Percentiles rank a stretch among this genome's conserved stretches.
These are phyloP conservation scores for Ethmia dodecea DNA, from an alignment of 2,888 invertebrate species.

Conservation along the genomic window DNA sequence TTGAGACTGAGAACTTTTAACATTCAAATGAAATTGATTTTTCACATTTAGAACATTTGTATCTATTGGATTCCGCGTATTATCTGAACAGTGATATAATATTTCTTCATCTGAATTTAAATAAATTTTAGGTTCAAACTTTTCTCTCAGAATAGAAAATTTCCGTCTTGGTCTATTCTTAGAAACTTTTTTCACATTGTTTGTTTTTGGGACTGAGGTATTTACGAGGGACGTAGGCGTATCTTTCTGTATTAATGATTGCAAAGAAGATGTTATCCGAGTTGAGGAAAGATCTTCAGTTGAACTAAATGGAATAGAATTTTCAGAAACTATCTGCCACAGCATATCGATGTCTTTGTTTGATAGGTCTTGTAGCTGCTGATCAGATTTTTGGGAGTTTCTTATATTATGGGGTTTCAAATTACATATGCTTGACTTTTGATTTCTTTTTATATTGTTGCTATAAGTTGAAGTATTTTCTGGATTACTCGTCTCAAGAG, in stretches of 20 bases:
- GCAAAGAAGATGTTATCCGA: conserved; percentile 59
- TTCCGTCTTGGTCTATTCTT: conserved; percentile 72
- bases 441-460: conserved; percentile 42
- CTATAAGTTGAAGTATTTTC: conserved; percentile 29
- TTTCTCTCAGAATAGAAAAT: conserved; percentile 77
- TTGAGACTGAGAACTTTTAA: conserved; percentile 27
- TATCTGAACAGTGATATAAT: conserved; percentile 56
- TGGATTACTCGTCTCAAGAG: conserved; percentile 21
- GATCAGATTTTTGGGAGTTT: conserved; percentile 40
- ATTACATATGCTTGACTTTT: conserved; percentile 36
- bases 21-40: conserved; percentile 36
- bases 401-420: conserved; percentile 43
- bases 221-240: conserved; percentile 31
- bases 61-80: conserved; percentile 36
- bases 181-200: conserved; percentile 54
- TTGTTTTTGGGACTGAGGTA: conserved; percentile 40
- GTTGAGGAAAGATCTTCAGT: conserved; percentile 51
- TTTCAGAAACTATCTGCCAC: conserved; percentile 66
- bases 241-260: conserved; percentile 67
- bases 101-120: conserved; percentile 67
- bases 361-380: conserved; percentile 47
- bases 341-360: conserved; percentile 65
- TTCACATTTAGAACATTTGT: conserved; percentile 38
- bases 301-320: conserved; percentile 40
- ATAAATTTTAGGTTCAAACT: conserved; percentile 71